Evolutionary conservation across 2,888 invertebrate species (phyloP).

Genomic region (Thymelicus sylvestris): DNA sequence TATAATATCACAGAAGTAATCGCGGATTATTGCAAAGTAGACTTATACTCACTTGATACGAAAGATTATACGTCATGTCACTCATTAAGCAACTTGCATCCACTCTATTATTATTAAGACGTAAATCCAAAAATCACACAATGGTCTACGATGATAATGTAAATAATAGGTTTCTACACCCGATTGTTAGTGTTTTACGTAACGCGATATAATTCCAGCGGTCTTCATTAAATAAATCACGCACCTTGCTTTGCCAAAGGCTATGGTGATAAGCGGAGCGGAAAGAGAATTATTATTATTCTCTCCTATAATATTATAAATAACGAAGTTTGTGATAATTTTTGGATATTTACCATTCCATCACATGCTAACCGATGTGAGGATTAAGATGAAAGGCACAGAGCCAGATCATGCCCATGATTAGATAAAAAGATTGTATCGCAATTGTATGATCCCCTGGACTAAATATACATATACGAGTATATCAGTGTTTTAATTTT

Average conservation of each 20-base stretch:
- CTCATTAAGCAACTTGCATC: background rate
- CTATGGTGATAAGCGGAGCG: slow-evolving; percentile 34
- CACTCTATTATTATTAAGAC: slow-evolving; percentile 27
- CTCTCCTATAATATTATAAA: no score
- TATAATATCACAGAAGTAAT: no score
- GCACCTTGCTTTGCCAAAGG: slow-evolving; percentile 45
- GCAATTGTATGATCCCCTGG: no score
- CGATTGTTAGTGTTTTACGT: slow-evolving; percentile 57
- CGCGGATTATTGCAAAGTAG: no score
- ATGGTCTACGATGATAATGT: slow-evolving; percentile 48
- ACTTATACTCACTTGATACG: background rate
- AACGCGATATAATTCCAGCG: slow-evolving; percentile 62
- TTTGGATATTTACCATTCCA: no score
- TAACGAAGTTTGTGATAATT: no score
- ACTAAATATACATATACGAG: no score
- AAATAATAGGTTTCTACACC: slow-evolving; percentile 58
- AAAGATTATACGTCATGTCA: slow-evolving; percentile 5
- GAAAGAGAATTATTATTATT: slow-evolving; percentile 8
- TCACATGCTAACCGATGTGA: no score
- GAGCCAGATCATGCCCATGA: no score
- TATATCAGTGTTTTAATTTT: no score
- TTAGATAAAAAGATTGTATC: no score
- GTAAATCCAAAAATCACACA: slow-evolving; percentile 27
- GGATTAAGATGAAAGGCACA: no score
- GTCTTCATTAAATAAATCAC: slow-evolving; percentile 68